phyloP scores from a whole-genome alignment of 2,797 vertebrate genomes.

The Huso huso region DNA sequence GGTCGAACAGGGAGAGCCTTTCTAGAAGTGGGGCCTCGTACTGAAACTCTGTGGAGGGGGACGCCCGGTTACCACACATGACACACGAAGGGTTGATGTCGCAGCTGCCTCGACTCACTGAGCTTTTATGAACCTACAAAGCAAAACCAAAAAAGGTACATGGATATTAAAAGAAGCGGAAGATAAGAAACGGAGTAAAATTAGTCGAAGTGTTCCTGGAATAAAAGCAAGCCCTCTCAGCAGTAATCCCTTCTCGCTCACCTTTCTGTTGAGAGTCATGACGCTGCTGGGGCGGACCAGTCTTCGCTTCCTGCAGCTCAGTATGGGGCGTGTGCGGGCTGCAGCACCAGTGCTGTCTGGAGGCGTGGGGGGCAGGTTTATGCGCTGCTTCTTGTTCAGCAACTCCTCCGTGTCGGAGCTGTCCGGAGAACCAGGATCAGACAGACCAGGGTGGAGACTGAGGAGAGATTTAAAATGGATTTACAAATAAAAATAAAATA shows the following conservation, averaged over 20 bases:
- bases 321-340: slow-evolving; percentile 78
- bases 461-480: too few species aligned
- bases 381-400: slow-evolving; percentile 62
- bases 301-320: slow-evolving; percentile 78
- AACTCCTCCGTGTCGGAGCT: slow-evolving; percentile 57
- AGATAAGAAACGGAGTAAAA: too few species aligned
- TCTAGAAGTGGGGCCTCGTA: slow-evolving; percentile 81
- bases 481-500: too few species aligned
- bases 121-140: slow-evolving; percentile 60
- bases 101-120: slow-evolving; percentile 60
- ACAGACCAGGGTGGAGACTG: slow-evolving; percentile 64
- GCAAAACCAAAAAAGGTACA: neutral
- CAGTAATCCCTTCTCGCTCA: slow-evolving; percentile 31
- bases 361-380: slow-evolving; percentile 36
- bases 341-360: slow-evolving; percentile 74
- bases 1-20: slow-evolving; percentile 79
- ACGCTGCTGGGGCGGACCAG: slow-evolving; percentile 80
- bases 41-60: slow-evolving; percentile 61
- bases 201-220: too few species aligned
- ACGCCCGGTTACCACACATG: slow-evolving; percentile 67
- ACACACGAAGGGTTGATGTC: slow-evolving; percentile 78
- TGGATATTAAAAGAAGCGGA: neutral
- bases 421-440: slow-evolving; percentile 59
- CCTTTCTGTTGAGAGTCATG: slow-evolving; percentile 85
- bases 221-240: too few species aligned